phyloP scores from a whole-genome alignment of 2,797 vertebrate species.

The Bovichtus diacanthus region DNA sequence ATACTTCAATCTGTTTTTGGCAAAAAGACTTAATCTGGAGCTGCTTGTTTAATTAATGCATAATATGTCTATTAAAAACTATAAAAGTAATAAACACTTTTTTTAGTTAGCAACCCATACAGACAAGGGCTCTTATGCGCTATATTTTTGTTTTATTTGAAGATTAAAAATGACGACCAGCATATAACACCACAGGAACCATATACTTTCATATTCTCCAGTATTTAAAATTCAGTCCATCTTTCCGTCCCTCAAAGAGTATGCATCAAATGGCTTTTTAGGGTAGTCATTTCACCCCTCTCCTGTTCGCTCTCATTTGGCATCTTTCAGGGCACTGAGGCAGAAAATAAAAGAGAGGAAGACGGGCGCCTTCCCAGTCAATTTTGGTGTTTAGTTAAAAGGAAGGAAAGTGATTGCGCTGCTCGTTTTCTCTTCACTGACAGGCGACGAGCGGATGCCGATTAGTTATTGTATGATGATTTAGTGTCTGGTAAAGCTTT shows the following conservation, averaged over 20 bases:
- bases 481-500: slow-evolving; percentile 91
- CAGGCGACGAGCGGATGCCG: slow-evolving; percentile 72
- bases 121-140: not conserved
- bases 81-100: not conserved
- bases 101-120: not conserved
- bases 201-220: slow-evolving; percentile 4
- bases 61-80: not conserved
- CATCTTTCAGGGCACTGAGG: slow-evolving; percentile 81
- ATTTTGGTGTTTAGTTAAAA: slow-evolving; percentile 89
- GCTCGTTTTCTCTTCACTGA: slow-evolving; percentile 76
- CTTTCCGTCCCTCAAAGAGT: slow-evolving; percentile 46
- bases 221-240: slow-evolving; percentile 64
- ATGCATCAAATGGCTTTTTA: slow-evolving; percentile 75
- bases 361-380: slow-evolving; percentile 73
- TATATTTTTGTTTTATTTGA: slow-evolving; percentile 20
- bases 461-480: slow-evolving; percentile 90
- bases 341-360: slow-evolving; percentile 83
- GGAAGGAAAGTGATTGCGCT: slow-evolving; percentile 82
- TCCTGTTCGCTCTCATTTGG: slow-evolving; percentile 77
- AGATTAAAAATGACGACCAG: slow-evolving; percentile 18
- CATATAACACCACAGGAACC: slow-evolving; percentile 1
- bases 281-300: slow-evolving; percentile 68
- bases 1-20: not conserved
- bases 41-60: not conserved
- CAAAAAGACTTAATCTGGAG: not conserved